Percentiles rank a stretch among this genome's conserved stretches.
These are phyloP conservation scores for Procambarus virginalis DNA, from an alignment of 1,140 invertebrate genomes.

Conservation along the genomic window DNA sequence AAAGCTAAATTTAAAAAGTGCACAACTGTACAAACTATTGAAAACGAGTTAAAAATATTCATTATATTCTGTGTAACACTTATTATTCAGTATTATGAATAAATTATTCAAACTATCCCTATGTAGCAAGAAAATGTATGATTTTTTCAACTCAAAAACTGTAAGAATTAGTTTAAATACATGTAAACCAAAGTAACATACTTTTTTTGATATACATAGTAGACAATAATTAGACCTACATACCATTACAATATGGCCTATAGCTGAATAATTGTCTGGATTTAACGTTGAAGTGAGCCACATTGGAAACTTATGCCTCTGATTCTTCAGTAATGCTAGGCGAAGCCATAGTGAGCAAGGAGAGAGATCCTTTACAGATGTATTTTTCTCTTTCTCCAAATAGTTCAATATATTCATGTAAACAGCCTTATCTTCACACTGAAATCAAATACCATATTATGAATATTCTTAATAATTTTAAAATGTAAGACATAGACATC, in stretches of 20 bases:
- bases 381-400: not conserved
- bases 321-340: not conserved
- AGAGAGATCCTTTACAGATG: not conserved
- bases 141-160: too few species aligned
- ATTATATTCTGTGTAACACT: too few species aligned
- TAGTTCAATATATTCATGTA: not conserved
- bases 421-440: slow-evolving; percentile 1
- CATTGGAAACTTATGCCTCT: not conserved
- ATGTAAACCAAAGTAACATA: too few species aligned
- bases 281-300: not conserved
- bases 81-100: too few species aligned
- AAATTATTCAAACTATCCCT: too few species aligned
- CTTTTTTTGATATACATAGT: too few species aligned
- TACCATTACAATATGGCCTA: not conserved
- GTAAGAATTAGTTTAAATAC: too few species aligned
- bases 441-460: not conserved
- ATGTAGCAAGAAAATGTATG: too few species aligned
- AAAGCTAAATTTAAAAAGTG: too few species aligned
- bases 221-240: not conserved
- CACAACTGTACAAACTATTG: too few species aligned
- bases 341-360: slow-evolving; percentile 32
- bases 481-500: too few species aligned
- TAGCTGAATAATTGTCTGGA: not conserved
- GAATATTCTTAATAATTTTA: not conserved
- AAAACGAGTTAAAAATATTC: too few species aligned